A percentile compares a stretch with the other conserved stretches of the same genome.
These are phyloP conservation scores for Psittacus erithacus DNA, from an alignment of 2,113 vertebrate species.

Conservation along the genomic window DNA sequence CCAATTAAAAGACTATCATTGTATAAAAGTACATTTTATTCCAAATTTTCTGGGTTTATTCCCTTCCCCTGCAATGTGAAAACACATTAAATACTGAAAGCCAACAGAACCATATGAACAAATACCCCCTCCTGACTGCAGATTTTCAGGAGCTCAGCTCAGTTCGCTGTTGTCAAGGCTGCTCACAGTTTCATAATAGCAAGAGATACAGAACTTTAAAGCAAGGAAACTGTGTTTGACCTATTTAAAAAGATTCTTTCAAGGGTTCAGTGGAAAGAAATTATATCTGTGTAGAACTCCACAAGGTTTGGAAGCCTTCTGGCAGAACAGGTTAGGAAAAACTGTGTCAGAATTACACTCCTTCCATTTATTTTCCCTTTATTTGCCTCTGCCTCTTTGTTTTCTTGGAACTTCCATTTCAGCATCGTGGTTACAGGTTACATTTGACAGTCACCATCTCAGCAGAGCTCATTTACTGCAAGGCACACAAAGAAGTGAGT, in stretches of 20 bases:
- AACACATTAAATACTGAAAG: neutral
- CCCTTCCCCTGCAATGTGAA: neutral
- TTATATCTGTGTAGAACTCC: neutral
- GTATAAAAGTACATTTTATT: neutral
- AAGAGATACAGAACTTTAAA: neutral
- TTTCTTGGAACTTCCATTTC: neutral
- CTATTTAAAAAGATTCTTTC: slow-evolving; percentile 29
- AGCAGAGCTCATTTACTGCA: slow-evolving; percentile 25
- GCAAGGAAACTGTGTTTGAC: slow-evolving; percentile 6
- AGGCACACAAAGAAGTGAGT: neutral
- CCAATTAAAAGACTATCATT: neutral
- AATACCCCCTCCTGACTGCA: neutral
- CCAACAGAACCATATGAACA: neutral
- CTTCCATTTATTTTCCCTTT: slow-evolving; percentile 14
- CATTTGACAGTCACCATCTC: neutral
- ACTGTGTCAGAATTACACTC: neutral
- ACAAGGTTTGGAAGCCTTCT: slow-evolving; percentile 34
- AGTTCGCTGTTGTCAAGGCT: neutral
- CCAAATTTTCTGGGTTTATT: neutral
- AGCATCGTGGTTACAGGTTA: neutral
- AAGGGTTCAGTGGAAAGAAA: slow-evolving; percentile 31
- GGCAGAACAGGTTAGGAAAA: slow-evolving; percentile 44
- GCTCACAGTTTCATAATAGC: neutral
- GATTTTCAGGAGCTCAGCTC: neutral
- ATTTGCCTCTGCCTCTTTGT: neutral